phyloP scores from a whole-genome alignment of 2,113 vertebrate species.

The Rhabdomys dilectus region DNA sequence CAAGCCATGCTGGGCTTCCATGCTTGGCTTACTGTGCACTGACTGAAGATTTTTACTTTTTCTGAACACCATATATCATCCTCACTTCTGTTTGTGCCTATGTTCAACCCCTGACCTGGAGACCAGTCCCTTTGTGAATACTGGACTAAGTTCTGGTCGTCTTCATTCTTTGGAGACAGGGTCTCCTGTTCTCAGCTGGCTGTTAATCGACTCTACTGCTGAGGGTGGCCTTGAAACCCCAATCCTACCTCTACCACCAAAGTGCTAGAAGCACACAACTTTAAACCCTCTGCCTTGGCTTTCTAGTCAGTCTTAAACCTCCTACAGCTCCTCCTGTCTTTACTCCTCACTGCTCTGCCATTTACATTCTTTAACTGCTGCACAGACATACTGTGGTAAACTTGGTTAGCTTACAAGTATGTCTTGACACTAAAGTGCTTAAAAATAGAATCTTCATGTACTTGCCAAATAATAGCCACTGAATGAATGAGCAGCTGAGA shows the following conservation, averaged over 20 bases:
- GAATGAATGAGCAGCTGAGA: not conserved
- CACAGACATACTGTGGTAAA: not conserved
- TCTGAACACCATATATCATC: not conserved
- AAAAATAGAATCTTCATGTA: constrained; percentile 35
- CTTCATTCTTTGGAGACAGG: not conserved
- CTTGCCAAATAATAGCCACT: not conserved
- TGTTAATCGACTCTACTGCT: too few relatives aligned
- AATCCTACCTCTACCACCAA: not conserved
- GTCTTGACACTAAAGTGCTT: not conserved
- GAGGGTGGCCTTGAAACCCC: not conserved
- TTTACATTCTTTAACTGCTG: not conserved
- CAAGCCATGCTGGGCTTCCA: not conserved
- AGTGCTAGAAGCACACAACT: too few relatives aligned
- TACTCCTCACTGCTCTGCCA: not conserved
- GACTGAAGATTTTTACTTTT: not conserved
- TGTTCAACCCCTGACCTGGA: constrained; percentile 13
- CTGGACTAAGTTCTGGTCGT: not conserved
- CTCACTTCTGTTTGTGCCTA: not conserved
- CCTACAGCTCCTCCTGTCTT: constrained; percentile 12
- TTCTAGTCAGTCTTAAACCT: not conserved
- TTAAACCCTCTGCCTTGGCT: not conserved
- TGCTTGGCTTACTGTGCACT: not conserved
- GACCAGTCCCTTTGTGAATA: not conserved
- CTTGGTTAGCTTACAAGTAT: not conserved
- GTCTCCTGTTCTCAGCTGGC: not conserved